Evolutionary conservation across 1,140 invertebrate species (phyloP), one percentile per base, ranked within the genome.

Genomic region (Globodera ellingtonae): DNA sequence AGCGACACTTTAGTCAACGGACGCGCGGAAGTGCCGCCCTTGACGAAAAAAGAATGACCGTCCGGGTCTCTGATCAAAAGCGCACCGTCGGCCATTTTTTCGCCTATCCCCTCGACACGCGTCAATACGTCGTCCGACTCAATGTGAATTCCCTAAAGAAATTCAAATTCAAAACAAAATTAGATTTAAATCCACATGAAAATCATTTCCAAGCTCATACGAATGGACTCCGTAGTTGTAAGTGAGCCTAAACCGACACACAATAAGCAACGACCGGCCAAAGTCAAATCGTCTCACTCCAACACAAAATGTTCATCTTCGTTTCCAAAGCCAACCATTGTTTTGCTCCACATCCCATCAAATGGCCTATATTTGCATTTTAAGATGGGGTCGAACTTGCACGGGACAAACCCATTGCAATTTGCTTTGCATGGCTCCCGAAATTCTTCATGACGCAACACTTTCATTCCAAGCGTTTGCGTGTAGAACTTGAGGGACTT

Each of bases 341-440:
- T 98, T 91, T 99, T 99, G 87, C 95, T 97, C 97, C 97, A 99
- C 84, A 94, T 93, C 84, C 96, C 96, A 89, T 95, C 94, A 91
- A 98, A 98, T 21, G 95, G 95, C 65, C 95, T 95, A 87, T 72
- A 90, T 91, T 52, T 52, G 50, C 3, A 52, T 52, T 52, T 13
- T n/a, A 79, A 78, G 52, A 56, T 5, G 50, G 18, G 15, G 73
- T 18, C 44, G 15, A 56, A 66, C 50, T 6, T 13, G 35, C n/a
- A 65, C 75, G n/a, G n/a, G n/a, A 44, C 50, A 15, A 8, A 65
- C 48, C 79, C 72, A 65, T 81, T 72, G 35, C 65, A 82, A 67
- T 47, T 46, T 13, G 24, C 80, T n/a, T 81, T 82, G 47, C 48
- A 67, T 56, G 56, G 46, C 59, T 97, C 94, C 81, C 93, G 92